These are phyloP conservation scores for Pontoporia blainvillei DNA, from an alignment of 2,113 vertebrate genomes.

Conservation along the genomic window DNA sequence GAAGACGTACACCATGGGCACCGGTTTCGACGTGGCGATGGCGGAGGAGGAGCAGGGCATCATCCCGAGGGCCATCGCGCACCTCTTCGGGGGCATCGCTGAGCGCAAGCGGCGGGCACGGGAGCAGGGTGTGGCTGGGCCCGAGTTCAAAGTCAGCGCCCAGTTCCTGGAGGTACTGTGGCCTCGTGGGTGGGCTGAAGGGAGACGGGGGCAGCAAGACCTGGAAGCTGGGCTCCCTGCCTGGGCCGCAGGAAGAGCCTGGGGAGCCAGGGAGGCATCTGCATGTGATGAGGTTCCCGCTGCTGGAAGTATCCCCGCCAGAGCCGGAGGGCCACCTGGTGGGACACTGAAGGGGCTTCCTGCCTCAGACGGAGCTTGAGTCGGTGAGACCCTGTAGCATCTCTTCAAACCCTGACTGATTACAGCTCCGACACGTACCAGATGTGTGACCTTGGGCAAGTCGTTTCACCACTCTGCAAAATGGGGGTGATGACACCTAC, in stretches of 20 bases:
- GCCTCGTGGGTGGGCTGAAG: rapidly evolving
- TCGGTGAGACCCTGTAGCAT: not conserved
- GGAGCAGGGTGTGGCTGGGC: conserved; percentile 79
- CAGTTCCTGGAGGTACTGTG: conserved; percentile 94
- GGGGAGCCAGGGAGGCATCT: rapidly evolving
- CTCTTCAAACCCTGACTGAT: not conserved
- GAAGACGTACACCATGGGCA: conserved; percentile 98
- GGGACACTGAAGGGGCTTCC: not conserved
- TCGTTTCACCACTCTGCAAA: not conserved
- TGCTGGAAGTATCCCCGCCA: no score
- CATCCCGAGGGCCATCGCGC: conserved; percentile 92
- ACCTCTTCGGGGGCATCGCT: conserved; percentile 93
- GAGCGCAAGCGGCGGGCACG: conserved; percentile 81
- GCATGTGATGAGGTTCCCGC: not conserved
- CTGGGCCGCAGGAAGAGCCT: not conserved
- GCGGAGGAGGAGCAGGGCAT: conserved; percentile 90
- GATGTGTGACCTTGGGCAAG: not conserved
- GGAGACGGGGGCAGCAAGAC: rapidly evolving
- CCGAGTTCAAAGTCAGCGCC: conserved; percentile 98
- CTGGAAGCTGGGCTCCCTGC: not conserved
- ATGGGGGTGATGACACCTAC: rapidly evolving
- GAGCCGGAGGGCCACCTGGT: not conserved
- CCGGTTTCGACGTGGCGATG: conserved; percentile 89
- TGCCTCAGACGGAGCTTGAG: not conserved
- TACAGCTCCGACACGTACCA: not conserved